Base-by-base conservation (phyloP, 1,140 invertebrate genomes). In the Drosophila gunungcola region DNA sequence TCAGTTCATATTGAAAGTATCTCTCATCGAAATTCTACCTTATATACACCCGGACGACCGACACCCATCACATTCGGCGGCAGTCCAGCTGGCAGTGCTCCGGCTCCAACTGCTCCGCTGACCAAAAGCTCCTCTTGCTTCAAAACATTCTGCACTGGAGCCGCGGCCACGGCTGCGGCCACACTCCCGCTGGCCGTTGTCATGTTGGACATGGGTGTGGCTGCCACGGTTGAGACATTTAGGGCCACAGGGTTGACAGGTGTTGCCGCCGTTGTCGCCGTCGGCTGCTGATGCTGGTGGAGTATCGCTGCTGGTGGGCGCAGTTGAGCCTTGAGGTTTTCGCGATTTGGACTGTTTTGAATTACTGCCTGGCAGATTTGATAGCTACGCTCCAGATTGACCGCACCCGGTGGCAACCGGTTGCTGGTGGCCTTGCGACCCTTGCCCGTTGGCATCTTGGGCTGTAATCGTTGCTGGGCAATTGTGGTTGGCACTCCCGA, bases 341-440 rank as follows among this genome's bases (percentile, higher is more conserved):
- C 96, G 21, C 97, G 93, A 92, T 98, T 98, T 0, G 96, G 97
- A 84, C 96, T 97, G 88, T 97, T 98, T 93, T 98, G 97, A 72
- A 98, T 97, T 2, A 98, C 97, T 41, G 97, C 97, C 93, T 98
- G 97, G 93, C 98, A 98, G 80, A 99, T 99, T 93, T 98, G 97
- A 91, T 98, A 98, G 81, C 98, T 98, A 34, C 98, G 94, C 91
- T 98, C 97, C 11, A 98, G 93, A 93, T 98, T 98, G 6, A 98
- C 96, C 25, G 96, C 96, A 4, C 97, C 97, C 0, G 97, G 96
- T 4, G 97, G 97, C 62, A 96, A 95, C 92, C 96, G 96, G 45
- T 94, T 95, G 27, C 93, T 91, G 9, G 93, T 92, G 41, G 93
- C 93, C 39, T 95, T 93, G 36, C 93, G 92, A 1, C 93, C 80